Evolutionary conservation across 2,888 invertebrate genomes (phyloP).

Genomic region (Apotomis capreana): DNA sequence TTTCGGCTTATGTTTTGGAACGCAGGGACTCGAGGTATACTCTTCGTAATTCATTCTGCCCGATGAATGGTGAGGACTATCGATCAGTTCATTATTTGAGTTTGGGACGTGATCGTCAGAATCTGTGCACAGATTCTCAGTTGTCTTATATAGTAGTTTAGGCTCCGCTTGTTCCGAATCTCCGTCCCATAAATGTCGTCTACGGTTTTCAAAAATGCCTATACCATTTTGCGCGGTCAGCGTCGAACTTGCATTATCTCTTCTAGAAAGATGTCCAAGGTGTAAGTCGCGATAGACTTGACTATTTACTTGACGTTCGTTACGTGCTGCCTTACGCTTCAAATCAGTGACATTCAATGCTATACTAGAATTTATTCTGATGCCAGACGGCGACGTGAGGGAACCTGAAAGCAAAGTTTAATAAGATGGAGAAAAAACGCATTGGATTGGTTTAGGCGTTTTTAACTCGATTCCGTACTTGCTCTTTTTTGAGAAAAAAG

Average conservation of each 20-base stretch:
- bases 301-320: slow-evolving; percentile 64
- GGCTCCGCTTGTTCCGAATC: slow-evolving; percentile 53
- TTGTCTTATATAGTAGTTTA: slow-evolving; percentile 60
- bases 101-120: slow-evolving; percentile 51
- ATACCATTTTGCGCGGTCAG: slow-evolving; percentile 44
- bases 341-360: slow-evolving; percentile 68
- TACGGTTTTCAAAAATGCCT: slow-evolving; percentile 44
- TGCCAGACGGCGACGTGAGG: slow-evolving; percentile 62
- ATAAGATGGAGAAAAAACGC: background rate
- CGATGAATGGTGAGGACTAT: slow-evolving; percentile 41
- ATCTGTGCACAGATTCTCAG: slow-evolving; percentile 53
- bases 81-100: slow-evolving; percentile 41
- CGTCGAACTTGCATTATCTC: slow-evolving; percentile 47
- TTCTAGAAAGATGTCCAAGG: slow-evolving; percentile 52
- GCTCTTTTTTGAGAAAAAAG: too few species aligned
- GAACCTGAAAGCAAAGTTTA: slow-evolving; percentile 59
- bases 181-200: slow-evolving; percentile 45
- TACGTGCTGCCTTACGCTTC: slow-evolving; percentile 66
- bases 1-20: slow-evolving; percentile 51
- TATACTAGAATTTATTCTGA: slow-evolving; percentile 69
- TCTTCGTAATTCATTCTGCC: slow-evolving; percentile 42
- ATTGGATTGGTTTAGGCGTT: too few species aligned
- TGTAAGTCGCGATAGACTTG: slow-evolving; percentile 59
- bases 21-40: slow-evolving; percentile 38
- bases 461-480: too few species aligned